Conservation (phyloP, 2,113 vertebrate species). For the Otis tarda region DNA sequence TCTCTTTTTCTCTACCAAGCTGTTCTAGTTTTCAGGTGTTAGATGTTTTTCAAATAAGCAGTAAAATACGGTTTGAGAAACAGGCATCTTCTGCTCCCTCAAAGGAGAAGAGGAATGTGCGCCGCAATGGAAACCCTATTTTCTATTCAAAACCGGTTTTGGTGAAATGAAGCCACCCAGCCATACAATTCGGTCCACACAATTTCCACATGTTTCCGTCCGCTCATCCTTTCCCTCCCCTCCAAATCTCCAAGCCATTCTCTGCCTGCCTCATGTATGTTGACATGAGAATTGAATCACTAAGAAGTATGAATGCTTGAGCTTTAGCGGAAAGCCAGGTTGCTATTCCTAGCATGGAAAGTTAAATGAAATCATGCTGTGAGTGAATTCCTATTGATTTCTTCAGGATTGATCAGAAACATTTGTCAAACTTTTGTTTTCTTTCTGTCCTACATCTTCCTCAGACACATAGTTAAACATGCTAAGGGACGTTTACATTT, state of each 20-base stretch:
- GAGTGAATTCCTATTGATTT: conserved; percentile 62
- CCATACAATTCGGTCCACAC: background rate
- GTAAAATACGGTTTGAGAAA: background rate
- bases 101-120: background rate
- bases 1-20: background rate
- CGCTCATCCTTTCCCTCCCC: background rate
- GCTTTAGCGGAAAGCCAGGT: conserved; percentile 50
- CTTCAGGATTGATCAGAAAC: conserved; percentile 65
- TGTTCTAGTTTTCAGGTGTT: background rate
- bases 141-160: background rate
- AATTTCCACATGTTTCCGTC: background rate
- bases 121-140: background rate
- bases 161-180: background rate
- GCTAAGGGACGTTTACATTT: conserved; percentile 59
- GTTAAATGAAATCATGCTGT: conserved; percentile 58
- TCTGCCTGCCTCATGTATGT: conserved; percentile 29
- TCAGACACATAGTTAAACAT: conserved; percentile 65
- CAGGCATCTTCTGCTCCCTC: background rate
- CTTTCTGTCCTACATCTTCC: conserved; percentile 62
- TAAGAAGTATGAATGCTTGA: conserved; percentile 42
- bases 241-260: background rate
- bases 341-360: conserved; percentile 61
- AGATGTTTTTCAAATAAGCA: background rate
- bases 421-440: conserved; percentile 68
- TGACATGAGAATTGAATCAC: conserved; percentile 57